Conservation (phyloP, 2,797 vertebrate species). For the Eulemur albifrons region DNA sequence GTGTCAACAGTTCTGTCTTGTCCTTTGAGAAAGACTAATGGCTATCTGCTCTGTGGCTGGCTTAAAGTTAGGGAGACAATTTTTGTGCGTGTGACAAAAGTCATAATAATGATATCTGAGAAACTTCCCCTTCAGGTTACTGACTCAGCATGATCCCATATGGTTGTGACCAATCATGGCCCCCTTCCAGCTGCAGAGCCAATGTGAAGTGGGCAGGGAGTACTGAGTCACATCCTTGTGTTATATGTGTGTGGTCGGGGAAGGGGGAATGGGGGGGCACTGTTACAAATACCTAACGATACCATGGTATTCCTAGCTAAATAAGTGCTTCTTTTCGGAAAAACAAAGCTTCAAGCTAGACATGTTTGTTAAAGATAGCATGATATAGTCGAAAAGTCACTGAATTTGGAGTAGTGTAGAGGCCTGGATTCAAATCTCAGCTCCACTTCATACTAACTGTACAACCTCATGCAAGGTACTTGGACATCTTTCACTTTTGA, state of each 20-base stretch:
- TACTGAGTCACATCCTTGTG: background rate
- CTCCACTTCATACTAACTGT: background rate
- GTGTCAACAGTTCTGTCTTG: background rate
- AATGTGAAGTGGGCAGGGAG: background rate
- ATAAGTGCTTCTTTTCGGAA: background rate
- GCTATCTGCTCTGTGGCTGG: background rate
- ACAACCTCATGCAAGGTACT: background rate
- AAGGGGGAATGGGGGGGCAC: background rate
- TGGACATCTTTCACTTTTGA: background rate
- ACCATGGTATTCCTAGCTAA: background rate
- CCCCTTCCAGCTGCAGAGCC: background rate
- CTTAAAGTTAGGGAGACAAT: background rate
- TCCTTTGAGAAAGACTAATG: background rate
- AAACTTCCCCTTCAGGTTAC: background rate
- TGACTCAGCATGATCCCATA: background rate
- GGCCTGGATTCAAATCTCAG: background rate
- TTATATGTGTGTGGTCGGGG: background rate
- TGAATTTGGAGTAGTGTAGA: background rate
- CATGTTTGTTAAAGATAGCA: background rate
- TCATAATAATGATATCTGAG: background rate
- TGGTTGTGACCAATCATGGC: background rate
- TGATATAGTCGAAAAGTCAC: background rate
- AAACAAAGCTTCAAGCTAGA: background rate
- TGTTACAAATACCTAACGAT: background rate
- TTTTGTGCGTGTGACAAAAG: background rate